Base-by-base conservation (phyloP, 2,797 vertebrate genomes). In the Geotrypetes seraphini region DNA sequence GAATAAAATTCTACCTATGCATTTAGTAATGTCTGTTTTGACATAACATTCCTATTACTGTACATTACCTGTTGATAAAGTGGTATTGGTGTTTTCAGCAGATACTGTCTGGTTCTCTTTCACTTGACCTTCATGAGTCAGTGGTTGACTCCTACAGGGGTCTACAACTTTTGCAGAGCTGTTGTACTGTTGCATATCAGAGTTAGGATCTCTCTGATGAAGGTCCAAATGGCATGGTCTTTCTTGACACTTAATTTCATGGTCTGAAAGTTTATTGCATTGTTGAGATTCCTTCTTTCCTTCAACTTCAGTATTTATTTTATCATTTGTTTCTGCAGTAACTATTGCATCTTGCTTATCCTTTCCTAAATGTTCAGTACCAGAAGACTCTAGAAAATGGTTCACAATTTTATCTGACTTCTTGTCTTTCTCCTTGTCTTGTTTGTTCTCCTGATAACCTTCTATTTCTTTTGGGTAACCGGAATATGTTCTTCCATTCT, bases 21-120 rank as follows among this genome's bases (percentile, higher is more conserved):
- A 41, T 28, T 54, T 58, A 60, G 23, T 60, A 56, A 36, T 37
- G 63, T 65, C 59, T 46, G 60, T 73, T n/a, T 39, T 37, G 28
- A 66, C 39, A 63, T 69, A 75, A 56, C 16, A 50, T 64, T 63
- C 79, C 68, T 81, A 77, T 39, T 39, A 75, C 88, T 86, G 91
- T 97, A 97, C 92, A 65, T 99, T 99, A 99, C 96, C 96, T 99
- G 91, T 71, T 79, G 89, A 84, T 78, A 94, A 86, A 73, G 90
- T 84, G 79, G 83, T 75, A 68, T 76, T 81, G 77, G 67, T 49
- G 66, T 76, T 85, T 69, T 85, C 81, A 64, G 75, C 65, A 59
- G 78, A 16, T 61, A 68, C 36, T 56, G 85, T 69, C 62, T 84
- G 79, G 77, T 59, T 78, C 48, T 83, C 83, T 82, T 71, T 80